Evolutionary conservation across 2,888 invertebrate species (phyloP), one percentile per base, ranked within the genome.

Genomic region (Acleris holmiana): DNA sequence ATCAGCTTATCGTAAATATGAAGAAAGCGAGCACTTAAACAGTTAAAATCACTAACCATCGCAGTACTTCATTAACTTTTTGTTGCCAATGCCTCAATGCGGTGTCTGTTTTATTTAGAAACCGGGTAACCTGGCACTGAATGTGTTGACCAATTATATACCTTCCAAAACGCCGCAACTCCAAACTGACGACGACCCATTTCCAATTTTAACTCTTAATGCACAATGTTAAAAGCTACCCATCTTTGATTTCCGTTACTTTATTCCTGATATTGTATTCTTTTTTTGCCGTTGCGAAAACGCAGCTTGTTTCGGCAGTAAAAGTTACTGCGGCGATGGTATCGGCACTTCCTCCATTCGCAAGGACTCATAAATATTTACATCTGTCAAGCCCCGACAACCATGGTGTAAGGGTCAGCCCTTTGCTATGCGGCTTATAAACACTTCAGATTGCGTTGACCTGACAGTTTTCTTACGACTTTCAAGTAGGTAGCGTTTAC

Each of bases 371-470:
- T 71, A 71, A 68, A 71, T 71, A 71, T 71, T 69, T 66, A 54
- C 61, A 57, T 61, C 60, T 61, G 73, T 63, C 73, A 72, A 69
- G 73, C 69, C 72, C 70, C 74, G 73, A 64, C 65, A 65, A 23
- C 60, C 60, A 65, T 69, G 75, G 74, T 69, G 77, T 71, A 67
- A 75, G 74, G 72, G 76, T 70, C 74, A 73, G 68, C 72, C 71
- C 73, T 76, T 76, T 76, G 53, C 49, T 65, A 76, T 76, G 75
- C 76, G 71, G 68, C 68, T 69, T 69, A 69, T 69, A 70, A 69
- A 61, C 65, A 54, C 65, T 60, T 29, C 59, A 55, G 60, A 59
- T 56, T 65, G 50, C 55, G 65, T 35, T 60, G 60, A 54, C 54
- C 54, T 60, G 65, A 59, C 64, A 64, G 64, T 53, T 60, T 65